phyloP scores from a whole-genome alignment of 2,113 vertebrate genomes.

The Phaethornis superciliosus region DNA sequence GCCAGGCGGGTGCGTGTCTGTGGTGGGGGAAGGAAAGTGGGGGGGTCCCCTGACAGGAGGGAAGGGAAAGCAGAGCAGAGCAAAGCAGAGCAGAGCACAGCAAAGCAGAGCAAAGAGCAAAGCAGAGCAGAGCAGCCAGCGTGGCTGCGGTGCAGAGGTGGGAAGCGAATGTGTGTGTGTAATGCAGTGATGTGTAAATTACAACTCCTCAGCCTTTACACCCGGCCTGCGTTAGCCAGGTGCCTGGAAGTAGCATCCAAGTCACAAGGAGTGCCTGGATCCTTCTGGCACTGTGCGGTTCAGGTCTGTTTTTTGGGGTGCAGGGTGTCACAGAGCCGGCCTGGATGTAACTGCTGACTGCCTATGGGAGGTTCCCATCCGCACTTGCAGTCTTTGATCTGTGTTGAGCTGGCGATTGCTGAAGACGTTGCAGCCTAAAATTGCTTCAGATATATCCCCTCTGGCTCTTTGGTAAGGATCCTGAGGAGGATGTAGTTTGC shows the following conservation, averaged over 20 bases:
- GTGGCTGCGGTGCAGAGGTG: not conserved
- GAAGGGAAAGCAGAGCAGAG: too few species aligned
- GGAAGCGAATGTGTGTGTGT: not conserved
- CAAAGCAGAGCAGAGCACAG: too few species aligned
- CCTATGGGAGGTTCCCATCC: accelerated
- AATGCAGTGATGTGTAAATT: accelerated
- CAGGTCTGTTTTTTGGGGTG: not conserved
- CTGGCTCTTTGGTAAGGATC: not conserved
- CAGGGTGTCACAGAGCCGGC: accelerated
- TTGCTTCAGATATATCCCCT: accelerated
- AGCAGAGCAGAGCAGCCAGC: not conserved
- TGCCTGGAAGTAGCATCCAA: not conserved
- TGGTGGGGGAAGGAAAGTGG: not conserved
- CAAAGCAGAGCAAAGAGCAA: accelerated
- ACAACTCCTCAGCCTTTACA: accelerated
- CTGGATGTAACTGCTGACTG: accelerated
- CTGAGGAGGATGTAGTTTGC: accelerated
- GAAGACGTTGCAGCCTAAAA: not conserved
- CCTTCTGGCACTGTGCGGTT: accelerated
- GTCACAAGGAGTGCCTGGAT: accelerated
- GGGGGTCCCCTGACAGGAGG: not conserved
- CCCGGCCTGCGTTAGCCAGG: accelerated
- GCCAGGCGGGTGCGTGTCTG: not conserved
- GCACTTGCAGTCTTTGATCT: accelerated
- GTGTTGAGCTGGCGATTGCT: not conserved